A percentile compares a stretch with the other conserved stretches of the same genome.
phyloP scores from a whole-genome alignment of 2,888 invertebrate species.

The Limnephilus marmoratus region DNA sequence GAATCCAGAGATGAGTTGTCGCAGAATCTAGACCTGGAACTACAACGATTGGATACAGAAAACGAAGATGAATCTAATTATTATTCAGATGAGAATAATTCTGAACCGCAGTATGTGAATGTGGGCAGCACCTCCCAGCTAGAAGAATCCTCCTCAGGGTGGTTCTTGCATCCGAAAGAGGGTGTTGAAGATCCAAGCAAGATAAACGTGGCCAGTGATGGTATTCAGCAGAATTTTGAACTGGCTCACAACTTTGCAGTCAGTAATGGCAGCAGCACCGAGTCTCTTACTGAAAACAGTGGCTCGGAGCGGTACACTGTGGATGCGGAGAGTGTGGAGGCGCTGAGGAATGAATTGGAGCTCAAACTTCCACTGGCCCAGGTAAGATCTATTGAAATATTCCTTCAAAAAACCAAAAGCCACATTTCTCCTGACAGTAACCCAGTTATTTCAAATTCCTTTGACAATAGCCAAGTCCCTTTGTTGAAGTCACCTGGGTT shows the following conservation, averaged over 20 bases:
- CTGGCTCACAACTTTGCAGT: slow-evolving; percentile 2
- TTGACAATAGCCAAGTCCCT: background rate
- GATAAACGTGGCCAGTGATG: background rate
- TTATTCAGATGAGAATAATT: slow-evolving; percentile 47
- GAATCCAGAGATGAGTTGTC: slow-evolving; percentile 47
- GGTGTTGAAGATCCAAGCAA: slow-evolving; percentile 21
- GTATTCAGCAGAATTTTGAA: slow-evolving; percentile 20
- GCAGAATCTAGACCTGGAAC: slow-evolving; percentile 52
- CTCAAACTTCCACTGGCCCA: slow-evolving; percentile 84
- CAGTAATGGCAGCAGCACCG: slow-evolving; percentile 68
- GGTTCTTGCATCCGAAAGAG: slow-evolving; percentile 73
- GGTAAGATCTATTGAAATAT: slow-evolving; percentile 70
- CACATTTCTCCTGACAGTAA: background rate
- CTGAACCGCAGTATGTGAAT: slow-evolving; percentile 55
- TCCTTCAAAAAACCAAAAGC: background rate
- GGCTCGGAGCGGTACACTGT: slow-evolving; percentile 79
- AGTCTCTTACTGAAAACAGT: slow-evolving; percentile 74
- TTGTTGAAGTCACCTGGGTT: too few species aligned
- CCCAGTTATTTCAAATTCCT: background rate
- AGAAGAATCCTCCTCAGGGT: slow-evolving; percentile 67
- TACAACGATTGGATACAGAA: slow-evolving; percentile 49
- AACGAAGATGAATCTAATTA: slow-evolving; percentile 47
- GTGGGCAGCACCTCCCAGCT: slow-evolving; percentile 29
- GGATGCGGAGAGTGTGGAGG: slow-evolving; percentile 84
- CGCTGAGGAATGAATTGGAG: slow-evolving; percentile 83